phyloP scores from a whole-genome alignment of 2,797 vertebrate genomes.

The Myioborus miniatus region DNA sequence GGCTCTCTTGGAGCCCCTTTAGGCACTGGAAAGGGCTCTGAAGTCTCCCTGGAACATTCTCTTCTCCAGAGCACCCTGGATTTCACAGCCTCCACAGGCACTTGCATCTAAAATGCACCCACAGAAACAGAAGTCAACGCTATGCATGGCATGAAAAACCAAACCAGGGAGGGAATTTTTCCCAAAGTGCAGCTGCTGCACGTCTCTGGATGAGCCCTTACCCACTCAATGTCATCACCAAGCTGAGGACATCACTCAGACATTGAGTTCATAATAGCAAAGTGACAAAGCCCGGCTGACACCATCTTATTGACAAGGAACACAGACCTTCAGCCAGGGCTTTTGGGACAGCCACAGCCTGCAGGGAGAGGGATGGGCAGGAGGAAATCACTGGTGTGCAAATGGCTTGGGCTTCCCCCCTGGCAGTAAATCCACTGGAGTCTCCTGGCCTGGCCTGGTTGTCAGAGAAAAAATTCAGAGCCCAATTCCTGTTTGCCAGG shows the following conservation, averaged over 20 bases:
- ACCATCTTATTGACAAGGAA: not conserved
- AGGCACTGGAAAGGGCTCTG: not conserved
- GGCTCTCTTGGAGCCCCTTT: not conserved
- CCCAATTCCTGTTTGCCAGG: not conserved
- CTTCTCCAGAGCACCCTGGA: not conserved
- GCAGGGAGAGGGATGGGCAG: not conserved
- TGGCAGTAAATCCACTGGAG: not conserved
- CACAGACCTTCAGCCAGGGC: accelerated
- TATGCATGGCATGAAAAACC: not conserved
- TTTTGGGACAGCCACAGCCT: not conserved
- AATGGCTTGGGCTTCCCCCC: not conserved
- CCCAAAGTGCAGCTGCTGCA: not conserved
- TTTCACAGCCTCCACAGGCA: not conserved
- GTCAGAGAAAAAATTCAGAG: not conserved
- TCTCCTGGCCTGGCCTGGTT: not conserved
- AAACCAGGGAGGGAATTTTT: not conserved
- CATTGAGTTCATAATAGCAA: not conserved
- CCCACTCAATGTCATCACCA: not conserved
- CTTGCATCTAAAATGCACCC: accelerated
- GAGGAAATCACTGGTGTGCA: accelerated
- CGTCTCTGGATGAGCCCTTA: not conserved
- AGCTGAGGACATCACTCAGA: not conserved
- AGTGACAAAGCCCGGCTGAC: not conserved
- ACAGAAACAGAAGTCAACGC: not conserved
- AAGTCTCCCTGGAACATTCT: not conserved